A percentile compares a stretch with the other conserved stretches of the same genome.
These are phyloP conservation scores for Philotrypesis tridentata DNA, from an alignment of 1,140 invertebrate species.

Conservation along the genomic window DNA sequence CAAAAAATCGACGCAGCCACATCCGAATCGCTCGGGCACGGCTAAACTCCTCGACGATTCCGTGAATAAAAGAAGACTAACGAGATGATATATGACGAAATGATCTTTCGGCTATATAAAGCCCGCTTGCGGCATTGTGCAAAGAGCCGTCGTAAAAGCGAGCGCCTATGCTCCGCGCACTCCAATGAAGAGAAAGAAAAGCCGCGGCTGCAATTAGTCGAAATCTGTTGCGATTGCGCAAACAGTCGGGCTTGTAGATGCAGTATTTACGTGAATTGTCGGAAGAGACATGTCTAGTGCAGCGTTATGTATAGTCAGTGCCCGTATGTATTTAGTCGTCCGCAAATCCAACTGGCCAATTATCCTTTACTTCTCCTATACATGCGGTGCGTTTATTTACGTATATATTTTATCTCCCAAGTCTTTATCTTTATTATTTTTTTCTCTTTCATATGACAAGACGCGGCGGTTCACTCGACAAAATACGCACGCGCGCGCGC, in stretches of 20 bases:
- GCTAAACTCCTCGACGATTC: neutral
- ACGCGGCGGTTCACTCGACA: no score
- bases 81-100: slow-evolving; percentile 25
- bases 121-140: neutral
- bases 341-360: neutral
- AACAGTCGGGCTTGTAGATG: neutral
- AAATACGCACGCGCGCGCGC: no score
- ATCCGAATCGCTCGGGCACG: neutral
- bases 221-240: slow-evolving; percentile 10
- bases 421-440: no score
- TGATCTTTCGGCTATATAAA: neutral
- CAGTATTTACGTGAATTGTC: no score
- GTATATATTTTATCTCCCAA: neutral
- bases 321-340: neutral
- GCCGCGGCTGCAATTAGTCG: slow-evolving; percentile 13
- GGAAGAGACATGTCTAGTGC: neutral
- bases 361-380: no score
- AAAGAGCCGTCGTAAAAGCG: slow-evolving; percentile 35
- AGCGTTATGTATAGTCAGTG: no score
- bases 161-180: neutral
- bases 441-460: no score
- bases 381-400: neutral
- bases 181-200: neutral
- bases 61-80: neutral
- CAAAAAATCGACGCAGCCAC: neutral